Conservation (phyloP, 2,113 vertebrate species). For the Herpetotheres cachinnans region DNA sequence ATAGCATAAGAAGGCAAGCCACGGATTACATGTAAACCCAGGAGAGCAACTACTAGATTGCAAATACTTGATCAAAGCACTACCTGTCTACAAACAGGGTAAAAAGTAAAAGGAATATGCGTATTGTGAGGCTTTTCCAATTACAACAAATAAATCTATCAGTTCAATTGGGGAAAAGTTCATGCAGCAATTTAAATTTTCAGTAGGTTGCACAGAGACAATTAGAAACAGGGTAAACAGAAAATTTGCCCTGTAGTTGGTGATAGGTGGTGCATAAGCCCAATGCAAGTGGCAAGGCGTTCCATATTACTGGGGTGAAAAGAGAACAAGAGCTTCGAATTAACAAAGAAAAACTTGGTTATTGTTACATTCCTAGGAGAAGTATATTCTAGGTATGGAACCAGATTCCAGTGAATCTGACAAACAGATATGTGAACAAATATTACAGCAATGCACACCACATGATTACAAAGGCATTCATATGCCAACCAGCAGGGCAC, state of each 20-base stretch:
- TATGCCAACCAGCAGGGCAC: not conserved
- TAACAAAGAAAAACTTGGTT: not conserved
- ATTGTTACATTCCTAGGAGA: not conserved
- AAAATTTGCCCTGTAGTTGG: not conserved
- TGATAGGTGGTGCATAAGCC: not conserved
- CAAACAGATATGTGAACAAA: not conserved
- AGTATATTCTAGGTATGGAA: not conserved
- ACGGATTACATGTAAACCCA: not conserved
- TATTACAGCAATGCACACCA: not conserved
- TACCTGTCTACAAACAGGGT: not conserved
- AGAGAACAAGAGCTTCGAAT: not conserved
- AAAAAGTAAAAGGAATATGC: not conserved
- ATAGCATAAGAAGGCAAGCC: not conserved
- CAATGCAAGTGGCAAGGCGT: not conserved
- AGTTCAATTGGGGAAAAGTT: not conserved
- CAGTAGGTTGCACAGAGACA: not conserved
- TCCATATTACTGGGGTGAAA: not conserved
- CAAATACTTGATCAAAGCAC: not conserved
- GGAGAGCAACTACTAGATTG: not conserved
- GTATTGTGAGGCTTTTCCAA: not conserved
- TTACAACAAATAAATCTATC: not conserved
- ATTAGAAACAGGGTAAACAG: not conserved
- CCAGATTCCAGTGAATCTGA: not conserved
- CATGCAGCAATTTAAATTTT: not conserved
- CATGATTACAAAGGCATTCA: not conserved